Base-by-base conservation (phyloP, 2,797 vertebrate genomes). In the Tragopan temminckii region DNA sequence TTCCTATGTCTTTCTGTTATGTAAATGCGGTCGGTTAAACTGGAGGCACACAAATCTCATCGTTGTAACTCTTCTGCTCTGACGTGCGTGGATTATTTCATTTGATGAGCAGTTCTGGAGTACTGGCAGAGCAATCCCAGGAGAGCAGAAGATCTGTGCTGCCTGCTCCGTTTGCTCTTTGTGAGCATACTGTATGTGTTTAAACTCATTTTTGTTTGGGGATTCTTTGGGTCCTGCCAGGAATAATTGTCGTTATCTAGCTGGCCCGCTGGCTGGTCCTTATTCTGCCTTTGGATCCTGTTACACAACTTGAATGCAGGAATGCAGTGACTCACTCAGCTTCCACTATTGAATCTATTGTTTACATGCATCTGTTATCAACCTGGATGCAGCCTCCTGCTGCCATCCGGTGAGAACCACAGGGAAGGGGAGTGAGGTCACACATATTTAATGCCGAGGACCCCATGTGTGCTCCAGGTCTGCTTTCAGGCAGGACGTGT, bases 221-320 rank as follows among this genome's bases (percentile, higher is more conserved):
- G 63, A 48, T 84, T 61, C 75, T 70, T 71, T 68, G 46, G 23
- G 31, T 94, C 25, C 77, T 92, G 74, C 92, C 96, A 93, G 46
- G 77, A 92, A 55, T 21, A 62, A 81, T 40, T 84, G 80, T 74
- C 75, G 38, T 84, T 79, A 95, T 85, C 59, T 81, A 24, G 48
- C 31, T 50, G 79, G 59, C 88, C 87, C 74, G 48, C 82, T 95
- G 90, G 58, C 86, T 57, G 88, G 76, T 90, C 76, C 90, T 83
- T 71, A 40, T 57, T 91, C 70, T 69, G 79, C 25, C 2, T 79
- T 80, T 5, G 69, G 72, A 72, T 94, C 45, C 79, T 35, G 0
- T 88, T 81, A 3, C 81, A 72, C 63, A 55, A 80, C 61, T 64
- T 35, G 62, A 12, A 35, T 11, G 12, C 90, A 74, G 90, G 80